phyloP scores from a whole-genome alignment of 1,140 invertebrate species.

The Homarus americanus region DNA sequence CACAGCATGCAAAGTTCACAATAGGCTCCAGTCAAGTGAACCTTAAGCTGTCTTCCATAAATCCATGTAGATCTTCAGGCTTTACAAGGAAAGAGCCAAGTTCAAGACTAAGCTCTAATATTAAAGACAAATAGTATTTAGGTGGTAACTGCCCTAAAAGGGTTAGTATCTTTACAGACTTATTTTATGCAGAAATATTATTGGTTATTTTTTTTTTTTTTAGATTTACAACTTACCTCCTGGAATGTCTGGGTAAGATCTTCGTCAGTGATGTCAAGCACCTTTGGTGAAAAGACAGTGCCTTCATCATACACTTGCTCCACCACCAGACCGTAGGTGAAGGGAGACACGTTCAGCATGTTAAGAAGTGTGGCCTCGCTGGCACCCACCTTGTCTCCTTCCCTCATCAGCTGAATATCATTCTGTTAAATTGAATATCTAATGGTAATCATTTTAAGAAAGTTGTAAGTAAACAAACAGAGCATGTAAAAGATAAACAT shows the following conservation, averaged over 20 bases:
- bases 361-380: conserved; percentile 99
- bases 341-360: conserved; percentile 99
- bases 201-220: too few species aligned
- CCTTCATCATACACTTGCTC: conserved; percentile 97
- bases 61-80: too few species aligned
- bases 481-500: too few species aligned
- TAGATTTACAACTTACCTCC: conserved; percentile 69
- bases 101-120: too few species aligned
- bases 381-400: conserved; percentile 98
- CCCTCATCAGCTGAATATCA: conserved; percentile 95
- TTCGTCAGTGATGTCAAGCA: conserved; percentile 98
- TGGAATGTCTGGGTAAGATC: conserved; percentile 94
- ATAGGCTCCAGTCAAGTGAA: too few species aligned
- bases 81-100: too few species aligned
- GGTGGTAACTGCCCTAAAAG: not conserved
- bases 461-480: too few species aligned
- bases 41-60: too few species aligned
- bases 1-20: too few species aligned
- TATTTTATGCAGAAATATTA: too few species aligned
- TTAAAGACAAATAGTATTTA: too few species aligned
- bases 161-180: too few species aligned
- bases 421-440: conserved; percentile 81
- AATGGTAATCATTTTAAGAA: not conserved
- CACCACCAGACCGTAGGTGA: conserved; percentile 98
- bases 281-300: conserved; percentile 96